These are phyloP conservation scores for Lochmaea capreae DNA, from an alignment of 2,888 invertebrate species.

Conservation along the genomic window DNA sequence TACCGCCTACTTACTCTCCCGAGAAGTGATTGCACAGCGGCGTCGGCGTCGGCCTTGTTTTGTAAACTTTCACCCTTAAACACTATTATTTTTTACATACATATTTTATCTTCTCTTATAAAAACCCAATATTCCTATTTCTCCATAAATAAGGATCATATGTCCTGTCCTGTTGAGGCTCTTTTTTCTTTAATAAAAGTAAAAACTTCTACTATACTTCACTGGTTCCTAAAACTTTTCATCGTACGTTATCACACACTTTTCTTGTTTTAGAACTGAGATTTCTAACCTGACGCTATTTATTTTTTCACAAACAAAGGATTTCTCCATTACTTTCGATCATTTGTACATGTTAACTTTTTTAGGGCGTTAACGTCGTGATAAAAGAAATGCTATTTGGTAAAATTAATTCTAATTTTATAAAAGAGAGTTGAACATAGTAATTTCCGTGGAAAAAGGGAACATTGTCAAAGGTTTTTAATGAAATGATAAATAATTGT, in stretches of 20 bases:
- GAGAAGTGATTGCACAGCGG: slow-evolving; percentile 31
- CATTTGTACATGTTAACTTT: slow-evolving; percentile 43
- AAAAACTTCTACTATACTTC: background rate
- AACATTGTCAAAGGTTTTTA: too few species aligned
- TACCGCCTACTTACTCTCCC: slow-evolving; percentile 44
- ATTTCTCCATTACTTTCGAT: slow-evolving; percentile 44
- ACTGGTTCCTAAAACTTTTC: slow-evolving; percentile 38
- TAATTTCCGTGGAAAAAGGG: too few species aligned
- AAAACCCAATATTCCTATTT: background rate
- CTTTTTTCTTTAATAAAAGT: background rate
- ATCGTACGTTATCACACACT: slow-evolving; percentile 53
- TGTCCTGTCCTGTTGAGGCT: too few species aligned
- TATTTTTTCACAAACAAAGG: slow-evolving; percentile 52
- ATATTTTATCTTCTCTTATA: background rate
- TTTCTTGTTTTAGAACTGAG: slow-evolving; percentile 43
- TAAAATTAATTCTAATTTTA: slow-evolving; percentile 9
- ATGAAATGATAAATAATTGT: too few species aligned
- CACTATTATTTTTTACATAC: background rate
- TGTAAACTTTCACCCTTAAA: background rate
- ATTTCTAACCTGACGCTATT: slow-evolving; percentile 45
- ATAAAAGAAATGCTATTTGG: background rate
- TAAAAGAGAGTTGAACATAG: background rate
- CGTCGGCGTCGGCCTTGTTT: slow-evolving; percentile 36
- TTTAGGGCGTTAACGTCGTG: slow-evolving; percentile 20
- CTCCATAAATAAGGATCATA: too few species aligned